These are phyloP conservation scores for Cantharis lateralis DNA, from an alignment of 2,888 invertebrate genomes.

Conservation along the genomic window DNA sequence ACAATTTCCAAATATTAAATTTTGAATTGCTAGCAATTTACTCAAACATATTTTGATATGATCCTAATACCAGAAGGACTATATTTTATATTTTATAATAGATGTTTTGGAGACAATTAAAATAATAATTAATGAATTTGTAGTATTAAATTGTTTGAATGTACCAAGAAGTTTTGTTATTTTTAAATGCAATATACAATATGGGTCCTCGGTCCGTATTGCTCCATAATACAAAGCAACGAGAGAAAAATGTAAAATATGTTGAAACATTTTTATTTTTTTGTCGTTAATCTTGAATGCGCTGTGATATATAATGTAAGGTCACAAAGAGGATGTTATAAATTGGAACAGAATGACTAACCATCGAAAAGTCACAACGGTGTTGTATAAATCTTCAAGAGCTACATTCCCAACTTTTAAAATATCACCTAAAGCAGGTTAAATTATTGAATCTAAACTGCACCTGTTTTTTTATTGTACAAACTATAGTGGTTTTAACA, in stretches of 20 bases:
- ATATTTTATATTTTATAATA: background rate
- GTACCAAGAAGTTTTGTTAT: background rate
- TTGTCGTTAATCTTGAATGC: background rate
- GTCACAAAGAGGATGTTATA: conserved; percentile 28
- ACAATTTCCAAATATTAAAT: no score
- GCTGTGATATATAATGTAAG: background rate
- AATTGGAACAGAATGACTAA: conserved; percentile 28
- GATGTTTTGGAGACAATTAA: background rate
- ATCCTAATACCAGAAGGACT: no score
- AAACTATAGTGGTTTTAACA: conserved; percentile 43
- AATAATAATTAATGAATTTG: background rate
- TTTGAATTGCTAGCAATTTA: no score
- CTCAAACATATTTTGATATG: no score
- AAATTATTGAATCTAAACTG: conserved; percentile 17
- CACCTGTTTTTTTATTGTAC: conserved; percentile 45
- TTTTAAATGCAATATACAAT: background rate
- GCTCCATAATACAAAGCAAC: background rate
- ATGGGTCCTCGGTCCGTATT: background rate
- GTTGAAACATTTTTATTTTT: background rate
- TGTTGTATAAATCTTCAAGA: conserved; percentile 45
- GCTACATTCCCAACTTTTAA: conserved; percentile 44
- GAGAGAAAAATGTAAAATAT: conserved; percentile 19
- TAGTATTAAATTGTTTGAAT: background rate
- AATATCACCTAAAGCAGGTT: conserved; percentile 38
- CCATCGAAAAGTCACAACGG: conserved; percentile 31